Conservation (phyloP, 2,113 vertebrate genomes). For the Sapajus apella region DNA sequence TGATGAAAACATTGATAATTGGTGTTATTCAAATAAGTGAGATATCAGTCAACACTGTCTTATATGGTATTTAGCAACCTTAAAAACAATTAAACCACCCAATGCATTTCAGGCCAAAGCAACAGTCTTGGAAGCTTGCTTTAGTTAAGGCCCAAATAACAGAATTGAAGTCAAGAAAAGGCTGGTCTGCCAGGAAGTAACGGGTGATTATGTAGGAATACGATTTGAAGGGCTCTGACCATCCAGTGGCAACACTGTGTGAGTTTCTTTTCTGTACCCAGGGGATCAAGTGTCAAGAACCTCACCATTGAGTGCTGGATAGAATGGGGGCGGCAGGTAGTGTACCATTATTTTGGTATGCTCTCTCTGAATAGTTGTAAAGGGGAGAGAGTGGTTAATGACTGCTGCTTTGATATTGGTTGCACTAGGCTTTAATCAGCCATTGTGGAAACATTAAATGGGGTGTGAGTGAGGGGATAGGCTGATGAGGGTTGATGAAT, state of each 20-base stretch:
- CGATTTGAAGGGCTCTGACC: neutral
- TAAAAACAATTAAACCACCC: conserved; percentile 19
- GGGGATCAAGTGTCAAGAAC: neutral
- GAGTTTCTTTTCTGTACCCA: neutral
- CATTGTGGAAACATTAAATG: neutral
- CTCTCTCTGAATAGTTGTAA: neutral
- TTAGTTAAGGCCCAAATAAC: neutral
- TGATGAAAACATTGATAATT: conserved; percentile 17
- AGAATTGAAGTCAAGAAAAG: neutral
- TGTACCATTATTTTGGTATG: neutral
- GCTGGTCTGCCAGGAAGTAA: neutral
- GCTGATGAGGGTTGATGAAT: neutral
- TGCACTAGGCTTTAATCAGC: neutral
- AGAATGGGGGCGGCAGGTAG: neutral
- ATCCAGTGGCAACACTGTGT: neutral
- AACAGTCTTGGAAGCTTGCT: neutral
- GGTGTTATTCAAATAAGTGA: neutral
- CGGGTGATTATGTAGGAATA: neutral
- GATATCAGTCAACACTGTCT: neutral
- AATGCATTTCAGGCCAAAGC: neutral
- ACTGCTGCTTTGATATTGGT: neutral
- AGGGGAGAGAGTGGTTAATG: neutral
- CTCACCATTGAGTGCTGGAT: neutral
- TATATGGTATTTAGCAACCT: neutral
- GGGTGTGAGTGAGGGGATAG: neutral